These are phyloP conservation scores for rat (Rattus norvegicus) DNA, from an alignment of 2,113 vertebrate genomes.

Conservation along the genomic window GRCr8 NC_086036.1:73460001-73460500, in stretches of 20 bases:
- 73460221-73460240: slow-evolving; percentile 61
- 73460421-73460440: slow-evolving; percentile 10
- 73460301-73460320: slow-evolving; percentile 27
- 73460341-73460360: slow-evolving; percentile 31
- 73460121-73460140: too few relatives aligned
- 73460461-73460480: slow-evolving; percentile 53
- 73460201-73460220: slow-evolving; percentile 44
- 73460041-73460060: slow-evolving; percentile 24
- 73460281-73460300: background rate
- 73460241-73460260: slow-evolving; percentile 25
- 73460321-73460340: slow-evolving; percentile 49
- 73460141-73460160: too few relatives aligned
- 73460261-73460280: slow-evolving; percentile 37
- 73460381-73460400: slow-evolving; percentile 41
- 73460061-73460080: background rate
- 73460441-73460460: slow-evolving; percentile 41
- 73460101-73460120: too few relatives aligned
- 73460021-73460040: slow-evolving; percentile 6
- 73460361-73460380: slow-evolving; percentile 30
- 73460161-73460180: too few relatives aligned
- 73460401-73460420: slow-evolving; percentile 36
- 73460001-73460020: background rate
- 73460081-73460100: too few relatives aligned
- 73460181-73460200: slow-evolving; percentile 15
- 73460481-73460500: slow-evolving; percentile 10